Evolutionary conservation across 2,113 vertebrate genomes (phyloP).

Genomic region (Tauraco erythrolophus): DNA sequence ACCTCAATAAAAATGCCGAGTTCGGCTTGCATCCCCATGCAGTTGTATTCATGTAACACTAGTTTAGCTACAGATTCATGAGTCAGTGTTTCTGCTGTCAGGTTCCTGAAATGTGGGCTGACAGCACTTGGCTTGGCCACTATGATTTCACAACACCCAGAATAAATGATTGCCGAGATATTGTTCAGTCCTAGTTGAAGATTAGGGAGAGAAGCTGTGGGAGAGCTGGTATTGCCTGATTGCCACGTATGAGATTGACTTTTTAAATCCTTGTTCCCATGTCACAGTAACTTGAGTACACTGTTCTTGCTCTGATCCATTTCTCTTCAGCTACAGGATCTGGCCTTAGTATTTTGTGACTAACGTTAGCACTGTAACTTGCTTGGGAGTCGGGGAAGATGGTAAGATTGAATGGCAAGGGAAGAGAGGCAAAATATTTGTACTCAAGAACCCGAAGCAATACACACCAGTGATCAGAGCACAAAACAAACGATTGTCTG

Average conservation of each 20-base stretch:
- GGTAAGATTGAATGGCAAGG: background rate
- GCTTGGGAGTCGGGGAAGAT: background rate
- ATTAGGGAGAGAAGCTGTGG: background rate
- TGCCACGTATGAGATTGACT: background rate
- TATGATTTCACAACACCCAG: background rate
- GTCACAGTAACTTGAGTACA: background rate
- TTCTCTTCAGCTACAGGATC: background rate
- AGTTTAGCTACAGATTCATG: background rate
- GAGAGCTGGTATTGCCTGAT: background rate
- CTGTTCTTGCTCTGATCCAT: background rate
- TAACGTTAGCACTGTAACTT: background rate
- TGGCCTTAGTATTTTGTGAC: background rate
- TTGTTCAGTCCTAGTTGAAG: background rate
- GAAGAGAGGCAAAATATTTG: background rate
- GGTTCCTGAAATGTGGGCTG: constrained; percentile 40
- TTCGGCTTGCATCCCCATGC: background rate
- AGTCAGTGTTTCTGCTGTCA: constrained; percentile 55
- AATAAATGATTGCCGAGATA: background rate
- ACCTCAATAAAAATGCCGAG: background rate
- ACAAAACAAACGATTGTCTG: background rate
- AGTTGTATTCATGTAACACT: background rate
- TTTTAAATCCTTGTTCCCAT: background rate
- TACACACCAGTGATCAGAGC: background rate
- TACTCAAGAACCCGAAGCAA: background rate
- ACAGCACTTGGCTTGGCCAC: background rate